Evolutionary conservation across 23 tunicate genomes (phyloP).

Genomic region (Halocynthia roretzi): DNA sequence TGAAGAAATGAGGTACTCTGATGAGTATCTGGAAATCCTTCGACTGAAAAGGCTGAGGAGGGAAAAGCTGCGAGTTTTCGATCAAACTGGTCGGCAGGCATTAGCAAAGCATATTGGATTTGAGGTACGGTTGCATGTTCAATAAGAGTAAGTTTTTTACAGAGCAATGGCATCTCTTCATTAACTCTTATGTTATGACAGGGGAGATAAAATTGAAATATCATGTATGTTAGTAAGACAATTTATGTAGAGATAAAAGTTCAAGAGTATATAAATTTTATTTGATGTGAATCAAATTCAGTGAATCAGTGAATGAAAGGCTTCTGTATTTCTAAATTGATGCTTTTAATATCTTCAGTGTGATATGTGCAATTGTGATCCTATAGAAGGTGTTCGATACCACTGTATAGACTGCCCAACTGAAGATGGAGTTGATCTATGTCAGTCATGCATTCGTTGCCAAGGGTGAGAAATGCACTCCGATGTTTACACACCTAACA

Average conservation of each 20-base stretch:
- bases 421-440: slow-evolving; percentile 56
- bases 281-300: no score
- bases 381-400: slow-evolving; percentile 72
- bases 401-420: slow-evolving; percentile 88
- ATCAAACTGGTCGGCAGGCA: slow-evolving; percentile 41
- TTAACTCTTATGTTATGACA: no score
- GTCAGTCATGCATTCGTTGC: slow-evolving; percentile 72
- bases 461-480: slow-evolving; percentile 30
- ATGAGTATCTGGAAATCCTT: slow-evolving; percentile 75
- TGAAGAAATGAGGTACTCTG: slow-evolving; percentile 50
- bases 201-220: no score
- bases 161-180: no score
- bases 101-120: slow-evolving; percentile 71
- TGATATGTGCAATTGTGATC: slow-evolving; percentile 64
- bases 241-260: no score
- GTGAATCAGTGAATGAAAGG: background rate
- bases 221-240: no score
- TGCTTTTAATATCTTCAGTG: slow-evolving; percentile 31
- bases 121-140: slow-evolving; percentile 26
- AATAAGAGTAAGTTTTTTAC: no score
- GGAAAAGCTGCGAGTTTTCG: slow-evolving; percentile 31
- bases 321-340: background rate
- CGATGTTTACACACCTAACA: background rate
- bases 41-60: slow-evolving; percentile 53
- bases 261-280: no score